Base-by-base conservation (phyloP, 1,140 invertebrate genomes). In the Heliothis virescens region DNA sequence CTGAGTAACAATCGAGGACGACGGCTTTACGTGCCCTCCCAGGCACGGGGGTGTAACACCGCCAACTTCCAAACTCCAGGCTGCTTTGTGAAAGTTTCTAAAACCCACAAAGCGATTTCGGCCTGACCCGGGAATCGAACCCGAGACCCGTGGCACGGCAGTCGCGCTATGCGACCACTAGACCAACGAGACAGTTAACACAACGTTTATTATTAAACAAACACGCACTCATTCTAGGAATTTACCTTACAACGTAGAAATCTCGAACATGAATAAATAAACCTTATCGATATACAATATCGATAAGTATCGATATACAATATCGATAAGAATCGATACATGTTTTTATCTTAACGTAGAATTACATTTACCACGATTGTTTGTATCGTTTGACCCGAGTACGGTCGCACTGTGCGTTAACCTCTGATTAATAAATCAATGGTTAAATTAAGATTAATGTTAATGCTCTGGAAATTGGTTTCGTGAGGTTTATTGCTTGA, bases 391-490 rank as follows among this genome's bases (percentile, higher is more conserved):
- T 63, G n/a, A 63, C 63, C 16, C 29, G 63, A 21, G 63, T 50
- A 5, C 18, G 63, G 63, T 67, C 41, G 47, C 63, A 50, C 16
- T 13, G 47, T 21, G 47, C 63, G 41, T 67, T 50, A 67, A 67
- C 63, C 63, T 67, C 13, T 48, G 47, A 67, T 67, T 50, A 67
- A 67, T 67, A 67, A 67, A 67, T 67, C 63, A 67, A 13, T 26
- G 1, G 63, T 67, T 48, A 50, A 21, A 50, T 67, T 67, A 67
- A 67, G 41, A 67, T 50, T 67, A 50, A 63, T 63, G 34, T 67
- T 67, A 50, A 50, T 67, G 63, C 11, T 13, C 63, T 18, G 41
- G 63, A 50, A 48, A 50, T 21, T 67, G 41, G 41, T 21, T 50
- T 11, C 47, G 34, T 21, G 41, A 16, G 3, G 48, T 67, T 50